These are phyloP conservation scores for Ruditapes philippinarum DNA, from an alignment of 1,140 invertebrate species.

Conservation along the genomic window DNA sequence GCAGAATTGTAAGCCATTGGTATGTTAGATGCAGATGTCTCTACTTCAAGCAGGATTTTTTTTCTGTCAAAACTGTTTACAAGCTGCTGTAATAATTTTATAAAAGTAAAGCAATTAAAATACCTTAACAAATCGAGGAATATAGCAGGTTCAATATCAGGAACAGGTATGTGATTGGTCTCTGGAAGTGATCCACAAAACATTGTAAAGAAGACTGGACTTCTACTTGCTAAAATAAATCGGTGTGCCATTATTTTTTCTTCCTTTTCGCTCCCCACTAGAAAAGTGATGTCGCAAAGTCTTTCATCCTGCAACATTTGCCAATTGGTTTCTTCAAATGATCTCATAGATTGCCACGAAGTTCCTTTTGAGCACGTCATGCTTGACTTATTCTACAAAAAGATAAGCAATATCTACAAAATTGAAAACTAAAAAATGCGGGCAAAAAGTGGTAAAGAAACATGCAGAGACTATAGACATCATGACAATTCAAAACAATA, in stretches of 20 bases:
- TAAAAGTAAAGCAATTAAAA: too few species aligned
- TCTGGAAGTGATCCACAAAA: slow-evolving; percentile 91
- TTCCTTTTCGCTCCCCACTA: slow-evolving; percentile 82
- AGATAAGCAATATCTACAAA: too few species aligned
- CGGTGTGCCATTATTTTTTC: slow-evolving; percentile 92
- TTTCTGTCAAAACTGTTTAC: too few species aligned
- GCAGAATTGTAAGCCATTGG: slow-evolving; percentile 81
- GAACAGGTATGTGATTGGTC: slow-evolving; percentile 79
- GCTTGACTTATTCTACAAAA: too few species aligned
- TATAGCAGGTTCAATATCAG: slow-evolving; percentile 63
- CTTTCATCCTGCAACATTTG: slow-evolving; percentile 69
- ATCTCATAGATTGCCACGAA: slow-evolving; percentile 50
- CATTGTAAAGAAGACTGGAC: slow-evolving; percentile 95
- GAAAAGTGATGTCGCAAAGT: slow-evolving; percentile 74
- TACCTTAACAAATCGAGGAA: slow-evolving; percentile 62
- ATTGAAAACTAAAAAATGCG: too few species aligned
- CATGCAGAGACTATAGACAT: too few species aligned
- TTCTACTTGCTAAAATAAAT: slow-evolving; percentile 92
- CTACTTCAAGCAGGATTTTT: too few species aligned
- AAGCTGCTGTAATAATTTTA: too few species aligned
- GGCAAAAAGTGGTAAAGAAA: too few species aligned
- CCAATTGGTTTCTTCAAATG: slow-evolving; percentile 64
- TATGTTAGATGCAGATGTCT: too few species aligned
- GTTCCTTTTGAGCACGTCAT: too few species aligned
- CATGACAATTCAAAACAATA: too few species aligned